These are phyloP conservation scores for Campoplex capitator DNA, from an alignment of 2,888 invertebrate species.

Conservation along the genomic window DNA sequence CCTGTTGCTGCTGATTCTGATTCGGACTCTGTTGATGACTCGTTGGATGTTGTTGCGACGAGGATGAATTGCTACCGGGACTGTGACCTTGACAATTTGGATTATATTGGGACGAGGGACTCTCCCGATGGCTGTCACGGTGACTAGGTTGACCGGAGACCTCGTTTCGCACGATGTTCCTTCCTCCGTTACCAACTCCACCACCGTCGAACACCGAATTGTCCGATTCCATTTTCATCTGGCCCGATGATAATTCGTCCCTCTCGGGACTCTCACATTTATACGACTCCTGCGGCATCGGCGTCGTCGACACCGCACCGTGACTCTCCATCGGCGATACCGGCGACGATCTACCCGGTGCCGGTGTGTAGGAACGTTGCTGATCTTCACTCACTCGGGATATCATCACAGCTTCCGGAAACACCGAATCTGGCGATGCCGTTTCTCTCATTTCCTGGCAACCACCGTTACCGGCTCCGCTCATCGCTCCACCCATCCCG, in stretches of 20 bases:
- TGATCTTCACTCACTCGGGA: slow-evolving; percentile 71
- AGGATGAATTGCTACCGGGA: slow-evolving; percentile 77
- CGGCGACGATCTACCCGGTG: slow-evolving; percentile 84
- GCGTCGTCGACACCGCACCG: slow-evolving; percentile 82
- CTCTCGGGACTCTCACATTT: slow-evolving; percentile 80
- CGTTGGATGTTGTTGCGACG: slow-evolving; percentile 63
- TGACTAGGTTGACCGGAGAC: slow-evolving; percentile 77
- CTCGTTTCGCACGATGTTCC: slow-evolving; percentile 72
- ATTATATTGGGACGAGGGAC: slow-evolving; percentile 82
- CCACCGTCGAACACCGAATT: slow-evolving; percentile 87
- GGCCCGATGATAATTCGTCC: slow-evolving; percentile 79
- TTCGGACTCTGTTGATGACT: slow-evolving; percentile 68
- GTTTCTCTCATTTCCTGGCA: slow-evolving; percentile 68
- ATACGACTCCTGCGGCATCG: slow-evolving; percentile 80
- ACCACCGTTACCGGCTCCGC: slow-evolving; percentile 36
- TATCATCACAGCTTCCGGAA: slow-evolving; percentile 86
- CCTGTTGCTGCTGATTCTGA: slow-evolving; percentile 73
- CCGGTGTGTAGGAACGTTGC: slow-evolving; percentile 80
- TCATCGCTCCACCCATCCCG: slow-evolving; percentile 7
- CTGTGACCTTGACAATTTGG: slow-evolving; percentile 79
- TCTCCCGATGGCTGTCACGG: slow-evolving; percentile 76
- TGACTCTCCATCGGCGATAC: slow-evolving; percentile 86
- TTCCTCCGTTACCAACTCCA: slow-evolving; percentile 80
- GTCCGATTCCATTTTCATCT: slow-evolving; percentile 85
- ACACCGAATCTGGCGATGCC: slow-evolving; percentile 86